A percentile compares a stretch with the other conserved stretches of the same genome.
Evolutionary conservation across 2,888 invertebrate genomes (phyloP).

Genomic region (Tenthredo livida): DNA sequence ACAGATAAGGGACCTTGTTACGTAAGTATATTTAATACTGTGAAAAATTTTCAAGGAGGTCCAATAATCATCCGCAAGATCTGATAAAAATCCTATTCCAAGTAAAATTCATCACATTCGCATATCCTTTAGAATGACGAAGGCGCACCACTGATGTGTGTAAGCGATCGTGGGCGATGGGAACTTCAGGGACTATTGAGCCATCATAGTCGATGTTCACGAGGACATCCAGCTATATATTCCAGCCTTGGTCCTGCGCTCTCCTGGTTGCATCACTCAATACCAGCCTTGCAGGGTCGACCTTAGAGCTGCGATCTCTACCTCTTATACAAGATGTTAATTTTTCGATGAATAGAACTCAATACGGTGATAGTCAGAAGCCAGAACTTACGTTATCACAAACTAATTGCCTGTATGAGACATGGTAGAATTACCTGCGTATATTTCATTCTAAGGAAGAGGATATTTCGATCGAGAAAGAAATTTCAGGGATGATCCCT

Average conservation of each 20-base stretch:
- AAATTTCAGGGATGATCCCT: not conserved
- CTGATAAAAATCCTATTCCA: not conserved
- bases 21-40: constrained; percentile 77
- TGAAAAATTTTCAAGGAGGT: not conserved
- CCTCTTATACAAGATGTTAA: constrained; percentile 14
- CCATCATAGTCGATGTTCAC: constrained; percentile 82
- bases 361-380: constrained; percentile 31
- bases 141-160: constrained; percentile 84
- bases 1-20: constrained; percentile 81
- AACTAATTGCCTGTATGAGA: not conserved
- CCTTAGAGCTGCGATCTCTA: constrained; percentile 60
- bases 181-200: constrained; percentile 83
- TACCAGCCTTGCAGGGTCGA: constrained; percentile 72
- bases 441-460: not conserved
- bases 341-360: constrained; percentile 31
- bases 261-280: constrained; percentile 73
- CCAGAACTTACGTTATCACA: not conserved
- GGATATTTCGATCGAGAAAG: not conserved
- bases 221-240: constrained; percentile 82
- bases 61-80: not conserved
- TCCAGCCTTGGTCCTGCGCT: constrained; percentile 73
- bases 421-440: not conserved
- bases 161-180: constrained; percentile 80
- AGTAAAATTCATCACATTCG: constrained; percentile 15
- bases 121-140: constrained; percentile 81